Conservation (phyloP, 2,113 vertebrate species). For the Steatornis caripensis region DNA sequence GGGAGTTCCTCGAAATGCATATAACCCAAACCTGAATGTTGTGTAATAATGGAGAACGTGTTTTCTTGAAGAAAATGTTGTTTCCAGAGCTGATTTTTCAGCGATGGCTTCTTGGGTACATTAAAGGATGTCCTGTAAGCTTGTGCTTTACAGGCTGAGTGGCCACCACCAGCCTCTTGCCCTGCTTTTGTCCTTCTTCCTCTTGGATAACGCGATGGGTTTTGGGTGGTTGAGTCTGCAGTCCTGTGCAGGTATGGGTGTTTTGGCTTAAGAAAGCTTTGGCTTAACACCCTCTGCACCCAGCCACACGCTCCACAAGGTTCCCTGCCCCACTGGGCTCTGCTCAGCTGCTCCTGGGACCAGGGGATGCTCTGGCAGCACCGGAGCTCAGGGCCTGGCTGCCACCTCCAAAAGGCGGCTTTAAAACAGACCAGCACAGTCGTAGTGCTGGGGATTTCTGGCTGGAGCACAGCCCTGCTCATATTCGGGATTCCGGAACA, state of each 20-base stretch:
- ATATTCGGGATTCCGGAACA: neutral
- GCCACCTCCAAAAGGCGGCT: neutral
- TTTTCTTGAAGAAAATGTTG: neutral
- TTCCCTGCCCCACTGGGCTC: rapidly evolving
- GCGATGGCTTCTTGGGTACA: neutral
- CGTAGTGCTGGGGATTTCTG: neutral
- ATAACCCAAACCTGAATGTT: neutral
- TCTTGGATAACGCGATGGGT: neutral
- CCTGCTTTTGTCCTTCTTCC: neutral
- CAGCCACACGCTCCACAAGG: neutral
- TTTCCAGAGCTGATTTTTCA: neutral
- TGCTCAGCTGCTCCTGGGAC: neutral
- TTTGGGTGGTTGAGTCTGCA: neutral
- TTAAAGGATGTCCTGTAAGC: neutral
- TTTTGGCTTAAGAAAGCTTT: neutral
- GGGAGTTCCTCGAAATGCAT: neutral
- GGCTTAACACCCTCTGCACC: neutral
- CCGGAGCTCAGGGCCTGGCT: neutral
- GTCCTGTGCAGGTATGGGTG: neutral
- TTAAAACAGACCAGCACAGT: neutral
- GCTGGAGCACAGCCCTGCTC: neutral
- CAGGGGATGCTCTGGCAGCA: neutral
- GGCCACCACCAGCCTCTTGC: neutral
- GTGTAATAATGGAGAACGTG: neutral
- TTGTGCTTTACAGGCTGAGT: rapidly evolving